Percentiles rank a stretch among this genome's conserved stretches.
Conservation (phyloP, 2,797 vertebrate genomes). For the Furcifer pardalis region DNA sequence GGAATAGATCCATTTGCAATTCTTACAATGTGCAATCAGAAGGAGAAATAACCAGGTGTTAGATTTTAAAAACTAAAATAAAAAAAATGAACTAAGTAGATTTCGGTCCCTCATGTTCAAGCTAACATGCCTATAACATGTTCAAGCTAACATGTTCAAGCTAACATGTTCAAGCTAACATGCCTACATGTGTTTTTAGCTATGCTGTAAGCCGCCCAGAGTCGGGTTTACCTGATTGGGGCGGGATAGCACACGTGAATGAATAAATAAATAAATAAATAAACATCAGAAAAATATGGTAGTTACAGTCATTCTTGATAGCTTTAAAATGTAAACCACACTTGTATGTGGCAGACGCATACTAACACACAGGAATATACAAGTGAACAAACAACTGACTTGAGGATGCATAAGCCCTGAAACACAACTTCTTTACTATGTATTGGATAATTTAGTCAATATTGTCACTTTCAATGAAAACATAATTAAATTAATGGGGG, state of each 20-base stretch:
- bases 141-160: no score
- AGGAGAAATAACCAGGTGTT: conserved; percentile 28
- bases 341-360: conserved; percentile 15
- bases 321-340: conserved; percentile 56
- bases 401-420: conserved; percentile 50
- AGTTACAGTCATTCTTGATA: conserved; percentile 62
- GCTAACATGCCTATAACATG: no score
- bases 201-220: no score
- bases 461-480: conserved; percentile 71
- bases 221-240: no score
- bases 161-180: no score
- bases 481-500: conserved; percentile 54
- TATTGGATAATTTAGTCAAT: conserved; percentile 58
- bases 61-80: accelerated
- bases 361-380: no score
- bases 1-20: background rate
- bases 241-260: no score
- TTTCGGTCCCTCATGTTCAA: conserved; percentile 42
- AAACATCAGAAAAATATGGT: conserved; percentile 47
- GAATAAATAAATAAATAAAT: no score
- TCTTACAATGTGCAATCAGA: conserved; percentile 10
- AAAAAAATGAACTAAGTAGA: conserved; percentile 48
- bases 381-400: background rate
- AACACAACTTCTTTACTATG: conserved; percentile 55
- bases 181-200: no score